Conservation (phyloP, 2,113 vertebrate genomes). For the Seriola rivoliana region DNA sequence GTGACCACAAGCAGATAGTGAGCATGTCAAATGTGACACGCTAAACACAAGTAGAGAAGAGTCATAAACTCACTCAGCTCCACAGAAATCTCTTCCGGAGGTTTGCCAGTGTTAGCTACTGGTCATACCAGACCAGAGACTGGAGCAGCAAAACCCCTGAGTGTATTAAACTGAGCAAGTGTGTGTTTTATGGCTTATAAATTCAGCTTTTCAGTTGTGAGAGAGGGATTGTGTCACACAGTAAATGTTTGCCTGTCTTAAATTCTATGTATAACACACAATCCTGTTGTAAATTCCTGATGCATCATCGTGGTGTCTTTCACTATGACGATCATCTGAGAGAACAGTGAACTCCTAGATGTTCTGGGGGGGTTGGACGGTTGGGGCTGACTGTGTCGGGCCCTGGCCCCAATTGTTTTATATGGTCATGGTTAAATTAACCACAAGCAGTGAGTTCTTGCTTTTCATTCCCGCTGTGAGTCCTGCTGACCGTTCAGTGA, state of each 20-base stretch:
- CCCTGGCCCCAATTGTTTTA: neutral
- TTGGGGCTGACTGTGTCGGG: neutral
- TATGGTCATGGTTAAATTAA: slow-evolving; percentile 40
- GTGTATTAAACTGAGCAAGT: neutral
- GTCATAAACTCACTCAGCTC: neutral
- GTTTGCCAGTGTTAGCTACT: neutral
- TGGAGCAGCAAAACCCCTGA: neutral
- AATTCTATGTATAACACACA: neutral
- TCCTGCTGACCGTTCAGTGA: slow-evolving; percentile 51
- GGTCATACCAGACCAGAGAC: neutral
- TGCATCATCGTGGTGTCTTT: neutral
- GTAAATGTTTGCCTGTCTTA: neutral
- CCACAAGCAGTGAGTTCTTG: slow-evolving; percentile 48
- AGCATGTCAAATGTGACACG: neutral
- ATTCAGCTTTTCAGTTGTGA: neutral
- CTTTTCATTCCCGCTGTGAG: slow-evolving; percentile 47
- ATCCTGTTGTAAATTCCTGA: neutral
- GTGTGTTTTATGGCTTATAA: neutral
- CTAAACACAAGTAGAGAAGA: neutral
- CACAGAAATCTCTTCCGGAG: neutral
- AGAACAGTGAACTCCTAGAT: too few species aligned
- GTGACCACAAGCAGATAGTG: neutral
- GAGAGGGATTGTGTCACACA: neutral
- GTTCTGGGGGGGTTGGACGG: neutral
- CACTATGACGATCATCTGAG: neutral